Percentiles rank a stretch among this genome's conserved stretches.
Conservation (phyloP, 2,888 invertebrate genomes). For the Augiades crinisus region DNA sequence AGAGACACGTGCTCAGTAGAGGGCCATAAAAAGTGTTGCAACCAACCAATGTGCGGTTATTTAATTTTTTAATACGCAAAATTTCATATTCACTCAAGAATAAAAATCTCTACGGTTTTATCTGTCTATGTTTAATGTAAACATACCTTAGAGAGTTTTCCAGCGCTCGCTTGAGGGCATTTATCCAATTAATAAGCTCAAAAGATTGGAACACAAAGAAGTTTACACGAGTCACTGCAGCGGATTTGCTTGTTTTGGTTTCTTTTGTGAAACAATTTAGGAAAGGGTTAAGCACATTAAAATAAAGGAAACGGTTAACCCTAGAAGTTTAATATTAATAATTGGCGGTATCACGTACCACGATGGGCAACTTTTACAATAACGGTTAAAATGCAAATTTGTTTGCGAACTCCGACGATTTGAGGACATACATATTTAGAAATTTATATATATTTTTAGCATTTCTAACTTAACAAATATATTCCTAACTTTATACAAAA, state of each 20-base stretch:
- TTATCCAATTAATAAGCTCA: conserved; percentile 10
- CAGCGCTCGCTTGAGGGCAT: neutral
- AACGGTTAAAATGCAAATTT: neutral
- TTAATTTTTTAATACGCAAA: no score
- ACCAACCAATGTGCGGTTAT: no score
- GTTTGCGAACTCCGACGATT: neutral
- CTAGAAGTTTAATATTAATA: neutral
- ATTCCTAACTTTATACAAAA: no score
- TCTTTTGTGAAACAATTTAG: neutral
- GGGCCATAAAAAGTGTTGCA: no score
- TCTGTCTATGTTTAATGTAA: neutral
- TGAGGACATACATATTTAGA: no score
- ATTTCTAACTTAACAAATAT: no score
- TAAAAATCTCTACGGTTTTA: no score
- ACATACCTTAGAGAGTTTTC: conserved; percentile 30
- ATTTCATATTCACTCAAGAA: no score
- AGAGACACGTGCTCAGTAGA: no score
- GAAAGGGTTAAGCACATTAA: neutral
- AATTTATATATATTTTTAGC: no score
- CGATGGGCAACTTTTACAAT: neutral
- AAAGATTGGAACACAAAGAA: conserved; percentile 12
- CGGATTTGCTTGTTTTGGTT: neutral
- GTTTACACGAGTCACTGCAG: conserved; percentile 4
- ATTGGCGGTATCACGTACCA: neutral
- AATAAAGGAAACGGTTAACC: neutral